A percentile compares a stretch with the other conserved stretches of the same genome.
phyloP scores from a whole-genome alignment of 1,140 invertebrate genomes.

The Macrobrachium nipponense region DNA sequence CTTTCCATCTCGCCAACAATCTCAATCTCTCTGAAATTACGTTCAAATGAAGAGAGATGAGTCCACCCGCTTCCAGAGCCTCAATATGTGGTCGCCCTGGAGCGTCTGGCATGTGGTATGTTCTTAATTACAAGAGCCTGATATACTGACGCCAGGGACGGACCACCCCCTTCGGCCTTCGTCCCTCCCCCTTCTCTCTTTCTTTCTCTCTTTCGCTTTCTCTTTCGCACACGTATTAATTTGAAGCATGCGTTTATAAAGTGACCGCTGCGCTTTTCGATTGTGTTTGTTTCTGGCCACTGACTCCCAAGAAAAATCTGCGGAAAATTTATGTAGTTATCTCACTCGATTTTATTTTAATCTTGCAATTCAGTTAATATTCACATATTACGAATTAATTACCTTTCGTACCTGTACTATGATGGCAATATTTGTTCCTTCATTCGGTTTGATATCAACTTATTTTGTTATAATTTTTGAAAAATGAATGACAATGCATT shows the following conservation, averaged over 20 bases:
- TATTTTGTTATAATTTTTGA: no score
- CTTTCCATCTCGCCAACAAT: no score
- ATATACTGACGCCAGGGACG: constrained; percentile 13
- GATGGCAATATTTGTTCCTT: no score
- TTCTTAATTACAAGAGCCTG: constrained; percentile 14
- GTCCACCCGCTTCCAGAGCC: neutral
- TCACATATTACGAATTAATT: no score
- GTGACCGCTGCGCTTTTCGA: neutral
- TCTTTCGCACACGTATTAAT: neutral
- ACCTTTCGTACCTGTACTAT: no score
- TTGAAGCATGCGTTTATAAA: constrained; percentile 3
- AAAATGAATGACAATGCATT: no score
- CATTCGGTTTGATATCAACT: no score
- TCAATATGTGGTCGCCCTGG: constrained; percentile 20
- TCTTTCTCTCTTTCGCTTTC: constrained; percentile 8
- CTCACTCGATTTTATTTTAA: no score
- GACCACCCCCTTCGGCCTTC: neutral
- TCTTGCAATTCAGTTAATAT: no score
- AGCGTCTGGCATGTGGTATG: constrained; percentile 9
- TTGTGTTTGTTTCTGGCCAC: no score
- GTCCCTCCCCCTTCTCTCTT: neutral
- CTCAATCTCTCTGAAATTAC: neutral
- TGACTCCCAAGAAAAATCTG: no score
- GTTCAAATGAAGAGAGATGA: constrained; percentile 22
- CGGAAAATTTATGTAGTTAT: no score